Percentiles rank a stretch among this genome's conserved stretches.
Conservation (phyloP, 2,113 vertebrate species). For the Peromyscus maniculatus region DNA sequence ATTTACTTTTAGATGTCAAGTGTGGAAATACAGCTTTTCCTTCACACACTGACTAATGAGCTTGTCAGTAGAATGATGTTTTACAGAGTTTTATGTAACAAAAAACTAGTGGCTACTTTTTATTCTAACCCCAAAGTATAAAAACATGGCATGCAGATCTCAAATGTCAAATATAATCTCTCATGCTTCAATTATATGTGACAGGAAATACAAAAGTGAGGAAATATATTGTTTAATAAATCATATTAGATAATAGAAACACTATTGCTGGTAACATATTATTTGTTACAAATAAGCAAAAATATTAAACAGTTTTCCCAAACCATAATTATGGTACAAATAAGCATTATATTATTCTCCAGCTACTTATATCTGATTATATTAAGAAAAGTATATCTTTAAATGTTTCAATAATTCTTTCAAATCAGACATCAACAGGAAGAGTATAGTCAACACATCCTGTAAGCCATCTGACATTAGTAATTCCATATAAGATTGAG, state of each 20-base stretch:
- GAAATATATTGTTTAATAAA: constrained; percentile 26
- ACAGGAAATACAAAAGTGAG: constrained; percentile 50
- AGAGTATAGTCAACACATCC: neutral
- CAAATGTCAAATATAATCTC: constrained; percentile 70
- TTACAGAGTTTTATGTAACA: constrained; percentile 65
- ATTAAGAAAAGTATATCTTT: neutral
- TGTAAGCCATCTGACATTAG: neutral
- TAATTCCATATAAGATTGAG: neutral
- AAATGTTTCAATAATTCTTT: constrained; percentile 29
- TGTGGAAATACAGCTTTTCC: constrained; percentile 61
- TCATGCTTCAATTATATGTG: constrained; percentile 58
- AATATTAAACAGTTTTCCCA: neutral
- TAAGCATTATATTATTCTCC: neutral
- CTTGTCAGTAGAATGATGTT: constrained; percentile 54
- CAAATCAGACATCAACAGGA: neutral
- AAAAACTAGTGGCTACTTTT: constrained; percentile 66
- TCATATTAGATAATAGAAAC: neutral
- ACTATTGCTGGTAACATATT: constrained; percentile 26
- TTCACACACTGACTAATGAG: constrained; percentile 58
- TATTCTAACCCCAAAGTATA: constrained; percentile 50
- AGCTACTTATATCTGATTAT: neutral
- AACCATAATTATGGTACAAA: neutral
- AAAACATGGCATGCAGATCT: constrained; percentile 59
- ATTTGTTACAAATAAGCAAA: neutral
- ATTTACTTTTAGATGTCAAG: constrained; percentile 73